These are phyloP conservation scores for Platichthys stellatus DNA, from an alignment of 2,113 vertebrate genomes.

Conservation along the genomic window DNA sequence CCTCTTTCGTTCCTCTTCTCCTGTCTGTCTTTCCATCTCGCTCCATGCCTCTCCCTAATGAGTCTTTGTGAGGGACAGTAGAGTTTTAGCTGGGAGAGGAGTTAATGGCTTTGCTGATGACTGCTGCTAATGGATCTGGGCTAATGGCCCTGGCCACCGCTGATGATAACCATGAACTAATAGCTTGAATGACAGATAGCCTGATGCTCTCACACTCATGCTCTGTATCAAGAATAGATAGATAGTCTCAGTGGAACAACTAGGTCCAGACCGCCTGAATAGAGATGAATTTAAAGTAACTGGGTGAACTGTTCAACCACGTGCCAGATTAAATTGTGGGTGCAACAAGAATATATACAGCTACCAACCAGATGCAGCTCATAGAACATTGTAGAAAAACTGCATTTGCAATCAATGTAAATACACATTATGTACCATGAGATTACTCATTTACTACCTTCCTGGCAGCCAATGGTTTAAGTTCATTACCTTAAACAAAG, in stretches of 20 bases:
- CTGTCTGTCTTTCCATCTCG: slow-evolving; percentile 29
- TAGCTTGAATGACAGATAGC: slow-evolving; percentile 71
- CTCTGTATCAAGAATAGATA: slow-evolving; percentile 59
- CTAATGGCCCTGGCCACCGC: slow-evolving; percentile 73
- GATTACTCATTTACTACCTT: background rate
- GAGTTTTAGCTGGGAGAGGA: slow-evolving; percentile 67
- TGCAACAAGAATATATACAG: background rate
- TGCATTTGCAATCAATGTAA: background rate
- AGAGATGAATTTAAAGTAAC: slow-evolving; percentile 47
- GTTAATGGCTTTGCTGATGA: slow-evolving; percentile 75
- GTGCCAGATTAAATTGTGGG: background rate
- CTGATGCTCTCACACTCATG: slow-evolving; percentile 57
- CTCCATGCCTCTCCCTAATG: slow-evolving; percentile 58
- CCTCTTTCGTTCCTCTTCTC: background rate
- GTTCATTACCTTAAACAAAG: too few species aligned
- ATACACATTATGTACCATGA: background rate
- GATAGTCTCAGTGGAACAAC: slow-evolving; percentile 62
- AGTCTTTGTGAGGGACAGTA: slow-evolving; percentile 72
- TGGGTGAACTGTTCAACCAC: slow-evolving; percentile 8
- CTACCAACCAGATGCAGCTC: background rate
- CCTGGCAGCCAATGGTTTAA: too few species aligned
- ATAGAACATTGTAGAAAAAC: background rate
- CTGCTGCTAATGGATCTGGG: slow-evolving; percentile 73
- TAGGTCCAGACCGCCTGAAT: slow-evolving; percentile 39
- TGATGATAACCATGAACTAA: slow-evolving; percentile 74